Conservation (phyloP, 1,140 invertebrate genomes). For the Bombus turneri region DNA sequence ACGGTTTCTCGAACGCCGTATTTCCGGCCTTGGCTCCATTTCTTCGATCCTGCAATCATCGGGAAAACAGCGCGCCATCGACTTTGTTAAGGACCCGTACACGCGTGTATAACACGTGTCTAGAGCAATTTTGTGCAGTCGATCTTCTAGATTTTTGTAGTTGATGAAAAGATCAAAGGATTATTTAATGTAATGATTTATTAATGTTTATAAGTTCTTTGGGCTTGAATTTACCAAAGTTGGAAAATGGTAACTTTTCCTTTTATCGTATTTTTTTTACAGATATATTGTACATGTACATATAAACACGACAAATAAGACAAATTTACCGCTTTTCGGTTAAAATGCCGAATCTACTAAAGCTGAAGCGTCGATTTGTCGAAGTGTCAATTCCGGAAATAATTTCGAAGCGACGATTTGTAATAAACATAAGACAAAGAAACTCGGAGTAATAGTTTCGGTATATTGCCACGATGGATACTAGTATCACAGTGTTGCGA, state of each 20-base stretch:
- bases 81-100: background rate
- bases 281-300: no score
- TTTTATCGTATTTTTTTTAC: no score
- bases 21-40: constrained; percentile 6
- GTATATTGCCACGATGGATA: background rate
- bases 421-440: background rate
- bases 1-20: background rate
- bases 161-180: no score
- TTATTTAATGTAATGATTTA: no score
- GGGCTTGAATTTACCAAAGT: no score
- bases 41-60: constrained; percentile 24
- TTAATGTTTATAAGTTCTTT: no score
- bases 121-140: background rate
- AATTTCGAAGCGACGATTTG: background rate
- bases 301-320: no score
- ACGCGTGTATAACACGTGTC: background rate
- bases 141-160: no score
- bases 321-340: no score
- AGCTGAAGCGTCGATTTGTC: no score
- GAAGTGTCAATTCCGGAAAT: background rate
- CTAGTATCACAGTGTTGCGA: background rate
- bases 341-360: no score
- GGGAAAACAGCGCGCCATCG: background rate
- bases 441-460: background rate
- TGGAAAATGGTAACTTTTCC: no score